Evolutionary conservation across 2,797 vertebrate genomes (phyloP).

Genomic region (Scarus forsteni): DNA sequence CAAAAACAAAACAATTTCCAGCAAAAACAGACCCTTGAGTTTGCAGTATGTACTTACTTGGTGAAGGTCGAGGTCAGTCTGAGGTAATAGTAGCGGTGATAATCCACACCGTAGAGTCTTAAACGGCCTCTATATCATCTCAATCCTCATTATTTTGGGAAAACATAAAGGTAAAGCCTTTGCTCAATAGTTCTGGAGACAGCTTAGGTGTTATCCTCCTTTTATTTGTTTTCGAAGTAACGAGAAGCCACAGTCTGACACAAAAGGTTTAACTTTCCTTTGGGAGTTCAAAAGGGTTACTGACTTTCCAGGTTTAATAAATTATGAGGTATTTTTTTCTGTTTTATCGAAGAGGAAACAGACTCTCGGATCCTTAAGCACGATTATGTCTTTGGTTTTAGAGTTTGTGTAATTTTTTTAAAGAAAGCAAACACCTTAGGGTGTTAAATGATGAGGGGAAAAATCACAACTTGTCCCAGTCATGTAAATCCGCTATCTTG

Average conservation of each 20-base stretch:
- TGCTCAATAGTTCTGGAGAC: conserved; percentile 37
- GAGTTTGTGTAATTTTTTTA: conserved; percentile 53
- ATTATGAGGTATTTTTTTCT: conserved; percentile 83
- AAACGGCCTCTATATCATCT: conserved; percentile 68
- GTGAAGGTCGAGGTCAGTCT: conserved; percentile 84
- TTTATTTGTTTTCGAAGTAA: conserved; percentile 29
- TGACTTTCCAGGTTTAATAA: conserved; percentile 75
- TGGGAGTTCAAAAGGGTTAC: conserved; percentile 71
- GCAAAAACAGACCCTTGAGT: not conserved
- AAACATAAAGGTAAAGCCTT: conserved; percentile 66
- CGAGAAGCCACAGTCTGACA: conserved; percentile 56
- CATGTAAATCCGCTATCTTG: conserved; percentile 68
- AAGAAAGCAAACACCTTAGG: conserved; percentile 51
- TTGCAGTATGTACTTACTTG: conserved; percentile 80
- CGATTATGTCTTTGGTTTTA: conserved; percentile 84
- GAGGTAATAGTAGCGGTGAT: conserved; percentile 82
- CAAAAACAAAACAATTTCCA: conserved; percentile 3
- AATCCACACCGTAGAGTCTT: conserved; percentile 82
- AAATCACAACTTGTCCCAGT: conserved; percentile 73
- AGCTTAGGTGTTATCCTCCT: conserved; percentile 51
- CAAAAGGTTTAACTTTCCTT: conserved; percentile 76
- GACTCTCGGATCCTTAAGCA: conserved; percentile 64
- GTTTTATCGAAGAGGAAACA: conserved; percentile 40
- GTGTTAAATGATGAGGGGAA: conserved; percentile 20
- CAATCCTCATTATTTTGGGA: conserved; percentile 74